A percentile compares a stretch with the other conserved stretches of the same genome.
Conservation (phyloP, 2,113 vertebrate species). For the Oreochromis spilurus region DNA sequence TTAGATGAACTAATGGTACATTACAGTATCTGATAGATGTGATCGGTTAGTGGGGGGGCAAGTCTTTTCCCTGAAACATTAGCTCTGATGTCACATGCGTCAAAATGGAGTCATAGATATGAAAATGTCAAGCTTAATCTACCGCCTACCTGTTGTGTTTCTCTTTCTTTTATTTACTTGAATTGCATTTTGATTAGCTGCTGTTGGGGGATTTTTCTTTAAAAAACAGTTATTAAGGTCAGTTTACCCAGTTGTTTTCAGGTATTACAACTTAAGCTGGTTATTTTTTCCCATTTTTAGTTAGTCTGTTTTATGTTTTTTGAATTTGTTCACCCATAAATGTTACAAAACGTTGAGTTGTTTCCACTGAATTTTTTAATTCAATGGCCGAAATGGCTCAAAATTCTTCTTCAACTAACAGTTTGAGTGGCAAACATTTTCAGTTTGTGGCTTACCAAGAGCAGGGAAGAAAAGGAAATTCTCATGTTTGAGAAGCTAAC, state of each 20-base stretch:
- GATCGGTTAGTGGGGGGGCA: background rate
- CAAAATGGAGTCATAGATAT: background rate
- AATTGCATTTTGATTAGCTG: background rate
- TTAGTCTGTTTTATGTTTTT: background rate
- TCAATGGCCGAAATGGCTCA: background rate
- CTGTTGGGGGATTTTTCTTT: background rate
- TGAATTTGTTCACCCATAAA: background rate
- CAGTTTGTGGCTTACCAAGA: background rate
- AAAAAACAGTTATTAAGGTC: background rate
- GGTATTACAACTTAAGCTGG: background rate
- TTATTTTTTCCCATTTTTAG: background rate
- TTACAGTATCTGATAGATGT: background rate
- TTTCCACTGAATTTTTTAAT: background rate
- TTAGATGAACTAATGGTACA: background rate
- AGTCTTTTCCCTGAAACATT: background rate
- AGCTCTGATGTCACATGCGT: conserved; percentile 1
- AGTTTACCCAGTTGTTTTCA: background rate
- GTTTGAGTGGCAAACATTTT: background rate
- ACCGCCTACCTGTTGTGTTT: background rate
- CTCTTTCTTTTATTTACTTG: background rate
- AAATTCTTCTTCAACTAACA: background rate
- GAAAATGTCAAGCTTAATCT: background rate
- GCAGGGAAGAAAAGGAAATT: background rate
- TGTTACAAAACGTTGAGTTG: background rate
- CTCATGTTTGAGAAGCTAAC: background rate